Base-by-base conservation (phyloP, 2,797 vertebrate genomes). In the Cirrhinus mrigala region DNA sequence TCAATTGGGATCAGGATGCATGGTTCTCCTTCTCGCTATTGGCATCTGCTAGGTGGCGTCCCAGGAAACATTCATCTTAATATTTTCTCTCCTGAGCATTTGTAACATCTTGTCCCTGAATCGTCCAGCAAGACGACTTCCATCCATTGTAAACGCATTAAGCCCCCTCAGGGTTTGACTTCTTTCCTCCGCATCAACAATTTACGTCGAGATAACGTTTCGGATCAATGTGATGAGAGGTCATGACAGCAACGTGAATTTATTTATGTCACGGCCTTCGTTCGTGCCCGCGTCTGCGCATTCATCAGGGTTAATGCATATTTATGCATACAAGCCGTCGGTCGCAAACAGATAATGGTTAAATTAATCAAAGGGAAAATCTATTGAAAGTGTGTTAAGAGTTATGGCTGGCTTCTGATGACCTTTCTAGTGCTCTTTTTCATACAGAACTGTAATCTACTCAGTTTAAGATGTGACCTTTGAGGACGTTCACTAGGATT, bases 91-190 rank as follows among this genome's bases (percentile, higher is more conserved):
- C 81, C 56, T 80, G 74, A 54, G 74, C 68, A 83, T 89, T 90
- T 81, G 83, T 85, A 85, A 84, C 84, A 58, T 89, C 87, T 82
- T 87, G 86, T 90, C 85, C 86, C 90, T 58, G 83, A 85, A 83
- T 90, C 71, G 82, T 91, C 88, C 68, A 82, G 87, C 86, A 88
- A 88, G 89, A 88, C 74, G 66, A 83, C 90, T 79, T 84, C 85
- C 84, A 89, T 88, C 89, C 83, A 81, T 90, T 81, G 83, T 89
- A 88, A 92, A 89, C 71, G 79, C 86, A 90, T 91, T 90, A 91
- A 83, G 87, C 82, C 79, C 87, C 89, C 88, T 76, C 71, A 83
- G 87, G 85, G 82, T 82, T 84, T 81, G 84, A 85, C 81, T 88
- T 84, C 69, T 88, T 89, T 86, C 74, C 79, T 88, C 64, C 60